These are phyloP conservation scores for Taxidea taxus DNA, from an alignment of 2,113 vertebrate genomes.

Conservation along the genomic window DNA sequence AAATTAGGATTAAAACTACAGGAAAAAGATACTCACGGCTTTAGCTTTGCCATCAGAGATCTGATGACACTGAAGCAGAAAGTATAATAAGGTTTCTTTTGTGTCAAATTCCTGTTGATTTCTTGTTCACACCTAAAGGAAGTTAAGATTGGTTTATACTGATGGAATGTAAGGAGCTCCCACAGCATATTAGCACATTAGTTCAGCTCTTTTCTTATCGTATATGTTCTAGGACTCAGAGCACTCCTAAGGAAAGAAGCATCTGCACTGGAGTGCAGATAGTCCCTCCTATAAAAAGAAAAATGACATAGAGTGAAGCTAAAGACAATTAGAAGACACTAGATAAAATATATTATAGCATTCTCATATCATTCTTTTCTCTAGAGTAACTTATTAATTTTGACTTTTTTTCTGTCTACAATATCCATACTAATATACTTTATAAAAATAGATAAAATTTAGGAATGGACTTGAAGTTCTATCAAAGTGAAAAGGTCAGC, in stretches of 20 bases:
- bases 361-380: not conserved
- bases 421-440: not conserved
- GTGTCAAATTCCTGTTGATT: not conserved
- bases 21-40: not conserved
- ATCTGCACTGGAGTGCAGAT: not conserved
- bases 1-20: not conserved
- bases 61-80: constrained; percentile 6
- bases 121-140: not conserved
- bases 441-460: not conserved
- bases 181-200: not conserved
- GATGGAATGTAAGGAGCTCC: not conserved
- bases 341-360: not conserved
- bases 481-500: not conserved
- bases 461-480: not conserved
- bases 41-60: not conserved
- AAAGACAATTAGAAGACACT: not conserved
- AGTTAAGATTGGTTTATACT: not conserved
- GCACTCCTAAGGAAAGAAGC: not conserved
- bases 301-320: not conserved
- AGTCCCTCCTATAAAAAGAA: not conserved
- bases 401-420: not conserved
- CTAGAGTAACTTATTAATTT: not conserved
- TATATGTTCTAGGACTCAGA: not conserved
- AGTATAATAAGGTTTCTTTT: not conserved
- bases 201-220: too few relatives aligned